Evolutionary conservation across 2,888 invertebrate species (phyloP).

Genomic region (Sisyra terminalis): DNA sequence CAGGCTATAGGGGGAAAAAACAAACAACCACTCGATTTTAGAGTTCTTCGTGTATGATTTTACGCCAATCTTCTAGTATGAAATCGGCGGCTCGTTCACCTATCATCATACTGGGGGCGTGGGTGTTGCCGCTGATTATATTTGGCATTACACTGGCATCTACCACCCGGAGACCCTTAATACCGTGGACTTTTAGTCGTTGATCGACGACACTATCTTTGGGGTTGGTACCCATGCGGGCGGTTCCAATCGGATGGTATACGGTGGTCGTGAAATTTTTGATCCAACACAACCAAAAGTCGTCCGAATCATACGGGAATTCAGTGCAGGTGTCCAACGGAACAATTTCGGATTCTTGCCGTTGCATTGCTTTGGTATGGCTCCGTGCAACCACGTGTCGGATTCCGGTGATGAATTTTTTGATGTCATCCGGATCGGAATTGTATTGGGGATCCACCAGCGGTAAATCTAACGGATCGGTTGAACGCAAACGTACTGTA

Average conservation of each 20-base stretch:
- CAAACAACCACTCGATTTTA: background rate
- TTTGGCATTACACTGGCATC: constrained; percentile 82
- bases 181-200: constrained; percentile 58
- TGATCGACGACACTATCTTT: constrained; percentile 62
- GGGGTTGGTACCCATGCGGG: constrained; percentile 71
- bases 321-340: constrained; percentile 70
- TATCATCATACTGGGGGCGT: constrained; percentile 81
- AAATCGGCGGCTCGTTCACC: constrained; percentile 80
- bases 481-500: constrained; percentile 64
- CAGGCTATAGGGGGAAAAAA: background rate
- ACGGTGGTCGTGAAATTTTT: constrained; percentile 67
- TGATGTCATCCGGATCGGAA: constrained; percentile 64
- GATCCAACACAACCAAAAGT: constrained; percentile 74
- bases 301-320: constrained; percentile 53
- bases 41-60: background rate
- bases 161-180: constrained; percentile 58
- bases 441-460: constrained; percentile 87
- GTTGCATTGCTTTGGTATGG: constrained; percentile 61
- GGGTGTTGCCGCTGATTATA: constrained; percentile 82
- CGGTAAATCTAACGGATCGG: constrained; percentile 68
- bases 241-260: constrained; percentile 72
- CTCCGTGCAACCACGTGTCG: constrained; percentile 66
- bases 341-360: constrained; percentile 63
- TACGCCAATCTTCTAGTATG: constrained; percentile 64
- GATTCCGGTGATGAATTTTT: constrained; percentile 68